Evolutionary conservation across 1,140 invertebrate species (phyloP), one percentile per base, ranked within the genome.

Genomic region (Lordiphosa mommai): DNA sequence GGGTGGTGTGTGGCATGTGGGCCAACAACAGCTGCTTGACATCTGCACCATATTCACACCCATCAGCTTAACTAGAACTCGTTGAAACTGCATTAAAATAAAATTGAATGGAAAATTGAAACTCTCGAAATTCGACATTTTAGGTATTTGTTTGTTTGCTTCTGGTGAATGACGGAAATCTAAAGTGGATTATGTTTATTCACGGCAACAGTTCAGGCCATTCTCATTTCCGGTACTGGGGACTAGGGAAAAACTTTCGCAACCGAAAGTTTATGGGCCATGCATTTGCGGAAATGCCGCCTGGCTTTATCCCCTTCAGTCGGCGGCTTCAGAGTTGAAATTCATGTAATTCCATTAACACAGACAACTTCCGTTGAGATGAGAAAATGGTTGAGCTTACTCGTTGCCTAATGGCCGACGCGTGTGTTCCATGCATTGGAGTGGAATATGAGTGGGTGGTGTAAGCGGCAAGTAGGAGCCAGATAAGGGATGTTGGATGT

Each of bases 281-380:
- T 58, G 49, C 49, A 49, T 49, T 48, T 59, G 50, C 73, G 73
- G 67, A 72, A 72, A 72, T 79, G 73, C 68, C 58, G 72, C 52
- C 59, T 59, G n/a, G 72, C 58, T 68, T 65, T 55, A 41, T 46
- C 43, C 32, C 40, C 34, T 55, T 53, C 38, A 33, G 38, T 69
- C 59, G 77, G 67, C 58, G 72, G 73, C 72, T 77, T 77, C 73
- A 77, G 73, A 79, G 73, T 72, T 77, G 73, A 76, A 77, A 77
- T 77, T 77, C 73, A 72, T 77, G 73, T 77, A 77, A 77, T 77
- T 77, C 73, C 73, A 77, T 77, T 77, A 77, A 77, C 67, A 77
- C 73, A 77, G 72, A 77, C 67, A 77, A 79, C 73, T 72, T 77
- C 73, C 73, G 73, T 56, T 79, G 40, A 55, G 56, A 64, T 27